Percentiles rank a stretch among this genome's conserved stretches.
Conservation (phyloP, 2,113 vertebrate genomes). For the Petaurus breviceps region DNA sequence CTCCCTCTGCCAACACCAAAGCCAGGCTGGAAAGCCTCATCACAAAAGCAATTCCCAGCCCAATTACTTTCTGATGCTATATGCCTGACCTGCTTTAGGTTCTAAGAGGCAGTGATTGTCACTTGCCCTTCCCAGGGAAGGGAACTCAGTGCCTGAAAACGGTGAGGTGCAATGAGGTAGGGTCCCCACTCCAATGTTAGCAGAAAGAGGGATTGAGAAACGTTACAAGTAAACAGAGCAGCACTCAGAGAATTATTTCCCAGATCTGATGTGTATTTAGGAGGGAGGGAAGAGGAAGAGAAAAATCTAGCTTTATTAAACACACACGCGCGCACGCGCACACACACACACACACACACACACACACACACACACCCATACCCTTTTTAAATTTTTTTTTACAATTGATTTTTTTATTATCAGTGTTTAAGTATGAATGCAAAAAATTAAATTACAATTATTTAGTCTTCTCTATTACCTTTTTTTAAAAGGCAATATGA, state of each 20-base stretch:
- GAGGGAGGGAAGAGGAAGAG: not conserved
- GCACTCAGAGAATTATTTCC: not conserved
- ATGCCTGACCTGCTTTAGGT: not conserved
- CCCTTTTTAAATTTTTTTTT: no score
- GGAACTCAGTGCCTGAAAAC: not conserved
- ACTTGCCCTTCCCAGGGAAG: not conserved
- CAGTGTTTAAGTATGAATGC: constrained; percentile 69
- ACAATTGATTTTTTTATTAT: constrained; percentile 69
- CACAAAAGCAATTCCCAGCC: not conserved
- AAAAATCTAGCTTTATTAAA: not conserved
- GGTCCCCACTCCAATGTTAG: not conserved
- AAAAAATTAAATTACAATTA: constrained; percentile 67
- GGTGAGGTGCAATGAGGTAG: not conserved
- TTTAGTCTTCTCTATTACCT: constrained; percentile 47
- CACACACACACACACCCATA: no score
- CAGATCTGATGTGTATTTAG: not conserved
- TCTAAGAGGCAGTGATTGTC: not conserved
- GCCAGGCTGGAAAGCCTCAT: not conserved
- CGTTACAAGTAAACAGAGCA: not conserved
- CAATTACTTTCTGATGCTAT: not conserved
- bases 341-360: not conserved
- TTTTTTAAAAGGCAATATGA: constrained; percentile 2
- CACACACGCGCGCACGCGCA: not conserved
- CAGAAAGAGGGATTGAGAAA: not conserved
- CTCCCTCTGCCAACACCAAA: not conserved